Percentiles rank a stretch among this genome's conserved stretches.
These are phyloP conservation scores for Meda fulgida DNA, from an alignment of 2,797 vertebrate species.

Conservation along the genomic window DNA sequence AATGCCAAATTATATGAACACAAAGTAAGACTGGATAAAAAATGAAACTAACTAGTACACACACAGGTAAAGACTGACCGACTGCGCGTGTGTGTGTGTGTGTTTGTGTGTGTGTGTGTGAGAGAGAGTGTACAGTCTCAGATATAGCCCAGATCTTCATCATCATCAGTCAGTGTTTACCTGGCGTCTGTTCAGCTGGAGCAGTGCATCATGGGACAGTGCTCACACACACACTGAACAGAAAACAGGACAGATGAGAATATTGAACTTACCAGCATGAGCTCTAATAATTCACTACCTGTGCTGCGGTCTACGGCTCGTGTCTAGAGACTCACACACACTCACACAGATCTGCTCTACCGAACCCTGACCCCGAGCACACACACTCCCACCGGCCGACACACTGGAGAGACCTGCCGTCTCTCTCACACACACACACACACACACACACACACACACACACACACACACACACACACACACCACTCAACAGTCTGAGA, in stretches of 20 bases:
- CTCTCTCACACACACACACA: too few species aligned
- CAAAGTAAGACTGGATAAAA: not conserved
- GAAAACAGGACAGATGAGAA: constrained; percentile 16
- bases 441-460: too few species aligned
- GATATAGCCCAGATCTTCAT: not conserved
- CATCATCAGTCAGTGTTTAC: constrained; percentile 56
- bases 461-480: too few species aligned
- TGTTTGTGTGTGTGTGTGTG: too few species aligned
- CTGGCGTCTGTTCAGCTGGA: constrained; percentile 31
- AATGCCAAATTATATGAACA: not conserved
- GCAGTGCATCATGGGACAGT: constrained; percentile 21
- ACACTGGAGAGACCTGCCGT: too few species aligned
- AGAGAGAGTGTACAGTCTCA: not conserved
- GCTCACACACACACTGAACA: constrained; percentile 31
- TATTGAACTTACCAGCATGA: constrained; percentile 11
- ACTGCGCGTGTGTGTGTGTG: not conserved
- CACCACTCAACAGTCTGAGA: too few species aligned
- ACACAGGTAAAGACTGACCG: constrained; percentile 25
- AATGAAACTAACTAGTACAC: not conserved
- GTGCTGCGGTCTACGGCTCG: constrained; percentile 1
- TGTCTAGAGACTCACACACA: too few species aligned
- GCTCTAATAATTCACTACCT: not conserved
- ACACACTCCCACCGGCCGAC: not conserved
- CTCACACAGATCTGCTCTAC: constrained; percentile 43
- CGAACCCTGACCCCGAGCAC: too few species aligned